A percentile compares a stretch with the other conserved stretches of the same genome.
Evolutionary conservation across 2,797 vertebrate genomes (phyloP).

Genomic region (Novumbra hubbsi): DNA sequence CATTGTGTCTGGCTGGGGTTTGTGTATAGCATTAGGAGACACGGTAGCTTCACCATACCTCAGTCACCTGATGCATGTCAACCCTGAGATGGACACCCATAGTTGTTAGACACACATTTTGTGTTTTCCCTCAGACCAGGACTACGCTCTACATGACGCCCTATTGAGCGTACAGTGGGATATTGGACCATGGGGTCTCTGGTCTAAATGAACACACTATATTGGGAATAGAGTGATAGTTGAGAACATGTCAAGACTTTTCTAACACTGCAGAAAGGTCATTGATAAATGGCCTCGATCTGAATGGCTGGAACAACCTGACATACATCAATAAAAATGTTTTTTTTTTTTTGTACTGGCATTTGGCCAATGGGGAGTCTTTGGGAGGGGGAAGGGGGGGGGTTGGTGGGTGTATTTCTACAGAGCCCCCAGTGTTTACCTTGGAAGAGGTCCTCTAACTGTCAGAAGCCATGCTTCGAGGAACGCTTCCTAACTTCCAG

Average conservation of each 20-base stretch:
- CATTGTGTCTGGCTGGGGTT: too few relatives aligned
- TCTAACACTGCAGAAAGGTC: not conserved
- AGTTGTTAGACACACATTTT: too few relatives aligned
- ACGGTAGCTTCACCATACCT: too few relatives aligned
- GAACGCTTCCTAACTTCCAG: constrained; percentile 43
- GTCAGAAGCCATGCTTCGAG: not conserved
- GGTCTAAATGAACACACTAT: too few relatives aligned
- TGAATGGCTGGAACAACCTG: constrained; percentile 23
- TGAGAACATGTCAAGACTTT: not conserved
- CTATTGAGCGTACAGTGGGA: too few relatives aligned
- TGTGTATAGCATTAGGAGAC: too few relatives aligned
- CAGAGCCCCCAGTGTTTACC: constrained; percentile 36
- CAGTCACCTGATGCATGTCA: too few relatives aligned
- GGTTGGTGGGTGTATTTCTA: constrained; percentile 9
- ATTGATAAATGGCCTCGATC: constrained; percentile 29
- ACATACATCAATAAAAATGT: constrained; percentile 26
- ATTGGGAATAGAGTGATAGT: too few relatives aligned
- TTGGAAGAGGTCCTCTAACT: constrained; percentile 9
- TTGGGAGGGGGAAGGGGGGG: not conserved
- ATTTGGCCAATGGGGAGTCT: constrained; percentile 3
- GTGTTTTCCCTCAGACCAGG: too few relatives aligned
- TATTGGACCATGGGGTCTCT: too few relatives aligned
- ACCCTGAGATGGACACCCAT: too few relatives aligned
- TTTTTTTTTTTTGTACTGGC: constrained; percentile 10
- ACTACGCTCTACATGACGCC: too few relatives aligned